phyloP scores from a whole-genome alignment of 2,797 vertebrate species.

The Morelia viridis region DNA sequence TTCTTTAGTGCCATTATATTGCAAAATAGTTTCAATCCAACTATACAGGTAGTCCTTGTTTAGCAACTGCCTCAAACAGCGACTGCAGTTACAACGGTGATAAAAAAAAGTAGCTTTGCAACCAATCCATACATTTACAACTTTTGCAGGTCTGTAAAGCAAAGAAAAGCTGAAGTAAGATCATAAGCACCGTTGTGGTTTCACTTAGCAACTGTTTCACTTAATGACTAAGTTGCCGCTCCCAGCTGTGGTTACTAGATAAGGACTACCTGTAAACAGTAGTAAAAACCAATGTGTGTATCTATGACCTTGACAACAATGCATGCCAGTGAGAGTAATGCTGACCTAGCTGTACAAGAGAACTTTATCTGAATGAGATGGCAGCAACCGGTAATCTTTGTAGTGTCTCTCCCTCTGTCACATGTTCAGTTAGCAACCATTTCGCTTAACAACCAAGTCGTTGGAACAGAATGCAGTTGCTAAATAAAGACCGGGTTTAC shows the following conservation, averaged over 20 bases:
- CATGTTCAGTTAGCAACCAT: too few relatives aligned
- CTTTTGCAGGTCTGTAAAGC: not conserved
- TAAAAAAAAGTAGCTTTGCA: not conserved
- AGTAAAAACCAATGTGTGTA: not conserved
- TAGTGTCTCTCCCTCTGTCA: too few relatives aligned
- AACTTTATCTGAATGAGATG: not conserved
- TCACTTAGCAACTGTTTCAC: not conserved
- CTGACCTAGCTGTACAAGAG: not conserved
- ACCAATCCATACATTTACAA: not conserved
- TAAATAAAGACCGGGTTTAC: not conserved
- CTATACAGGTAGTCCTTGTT: not conserved
- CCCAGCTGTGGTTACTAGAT: not conserved
- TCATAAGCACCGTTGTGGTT: not conserved
- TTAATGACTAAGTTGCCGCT: not conserved
- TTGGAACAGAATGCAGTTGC: too few relatives aligned
- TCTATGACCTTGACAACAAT: not conserved
- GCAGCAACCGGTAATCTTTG: too few relatives aligned
- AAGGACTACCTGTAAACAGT: not conserved
- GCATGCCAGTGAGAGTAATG: not conserved
- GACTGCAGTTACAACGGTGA: not conserved
- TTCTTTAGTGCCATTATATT: rapidly evolving
- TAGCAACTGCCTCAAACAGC: not conserved
- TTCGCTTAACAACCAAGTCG: too few relatives aligned
- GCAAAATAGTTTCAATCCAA: conserved; percentile 27
- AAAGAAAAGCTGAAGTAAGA: not conserved